phyloP scores from a whole-genome alignment of 2,888 invertebrate genomes.

The Drosophila infuscata region DNA sequence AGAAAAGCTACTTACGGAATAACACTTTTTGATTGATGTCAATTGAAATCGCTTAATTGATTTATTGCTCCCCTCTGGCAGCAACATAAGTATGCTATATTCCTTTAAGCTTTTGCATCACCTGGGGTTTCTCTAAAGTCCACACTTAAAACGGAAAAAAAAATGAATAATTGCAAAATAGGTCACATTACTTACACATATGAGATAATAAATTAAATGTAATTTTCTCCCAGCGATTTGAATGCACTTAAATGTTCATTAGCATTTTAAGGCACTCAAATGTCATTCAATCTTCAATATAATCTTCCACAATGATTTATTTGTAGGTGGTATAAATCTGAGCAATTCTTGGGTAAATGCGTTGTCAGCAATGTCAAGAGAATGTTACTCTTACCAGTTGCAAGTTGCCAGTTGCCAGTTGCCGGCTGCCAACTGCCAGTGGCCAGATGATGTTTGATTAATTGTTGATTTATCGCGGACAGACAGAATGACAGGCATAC shows the following conservation, averaged over 20 bases:
- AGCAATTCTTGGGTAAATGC: slow-evolving; percentile 13
- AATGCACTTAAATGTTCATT: neutral
- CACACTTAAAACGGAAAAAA: neutral
- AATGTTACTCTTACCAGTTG: slow-evolving; percentile 16
- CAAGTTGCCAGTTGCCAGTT: slow-evolving; percentile 21
- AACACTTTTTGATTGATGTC: slow-evolving; percentile 22
- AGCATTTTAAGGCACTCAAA: slow-evolving; percentile 8
- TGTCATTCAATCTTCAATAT: slow-evolving; percentile 21
- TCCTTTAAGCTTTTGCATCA: neutral
- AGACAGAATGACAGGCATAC: slow-evolving; percentile 26
- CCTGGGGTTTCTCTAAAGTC: neutral
- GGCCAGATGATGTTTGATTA: slow-evolving; percentile 78
- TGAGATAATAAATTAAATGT: neutral
- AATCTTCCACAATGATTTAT: slow-evolving; percentile 43
- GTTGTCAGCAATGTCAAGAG: slow-evolving; percentile 47
- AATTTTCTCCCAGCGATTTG: neutral
- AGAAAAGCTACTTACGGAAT: slow-evolving; percentile 24
- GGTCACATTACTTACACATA: neutral
- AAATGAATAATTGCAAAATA: neutral
- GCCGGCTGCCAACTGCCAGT: slow-evolving; percentile 55
- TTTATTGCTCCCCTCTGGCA: neutral
- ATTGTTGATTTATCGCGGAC: slow-evolving; percentile 83
- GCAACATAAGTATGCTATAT: neutral
- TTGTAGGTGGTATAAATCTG: slow-evolving; percentile 10
- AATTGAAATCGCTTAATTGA: slow-evolving; percentile 19